Evolutionary conservation across 2,797 vertebrate genomes (phyloP).

Genomic region (Sciaenops ocellatus): DNA sequence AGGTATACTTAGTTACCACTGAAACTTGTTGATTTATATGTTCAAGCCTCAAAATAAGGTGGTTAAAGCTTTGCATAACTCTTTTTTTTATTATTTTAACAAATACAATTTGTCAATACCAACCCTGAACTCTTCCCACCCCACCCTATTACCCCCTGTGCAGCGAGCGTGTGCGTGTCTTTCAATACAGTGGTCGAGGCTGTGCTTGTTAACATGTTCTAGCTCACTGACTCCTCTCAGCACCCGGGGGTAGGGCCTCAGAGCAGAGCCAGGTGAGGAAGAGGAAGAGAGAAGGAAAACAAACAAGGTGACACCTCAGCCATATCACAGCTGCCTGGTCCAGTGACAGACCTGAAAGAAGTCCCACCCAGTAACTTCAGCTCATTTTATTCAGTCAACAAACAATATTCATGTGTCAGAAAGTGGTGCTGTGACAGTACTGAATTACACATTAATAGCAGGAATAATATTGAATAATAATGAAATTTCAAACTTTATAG

Average conservation of each 20-base stretch:
- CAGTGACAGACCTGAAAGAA: conserved; percentile 46
- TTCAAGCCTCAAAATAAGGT: not conserved
- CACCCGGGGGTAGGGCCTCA: conserved; percentile 67
- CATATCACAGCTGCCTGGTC: conserved; percentile 72
- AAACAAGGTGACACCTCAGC: conserved; percentile 83
- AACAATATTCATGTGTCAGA: not conserved
- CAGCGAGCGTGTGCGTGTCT: conserved; percentile 73
- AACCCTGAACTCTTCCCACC: not conserved
- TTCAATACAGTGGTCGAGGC: conserved; percentile 78
- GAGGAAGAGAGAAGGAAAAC: conserved; percentile 82
- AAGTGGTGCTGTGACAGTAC: not conserved
- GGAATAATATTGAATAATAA: not conserved
- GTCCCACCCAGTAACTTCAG: conserved; percentile 16
- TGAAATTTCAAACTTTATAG: not conserved
- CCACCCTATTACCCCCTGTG: conserved; percentile 14
- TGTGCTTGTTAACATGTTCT: conserved; percentile 88
- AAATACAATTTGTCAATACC: not conserved
- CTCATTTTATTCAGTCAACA: conserved; percentile 15
- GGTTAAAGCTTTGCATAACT: not conserved
- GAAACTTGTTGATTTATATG: not conserved
- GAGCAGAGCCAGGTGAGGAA: conserved; percentile 76
- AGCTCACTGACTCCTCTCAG: conserved; percentile 86
- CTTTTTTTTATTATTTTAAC: not conserved
- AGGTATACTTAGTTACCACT: not conserved
- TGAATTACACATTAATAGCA: no score